Evolutionary conservation across 1,140 invertebrate genomes (phyloP).

Genomic region (Sminthurides bifidus): DNA sequence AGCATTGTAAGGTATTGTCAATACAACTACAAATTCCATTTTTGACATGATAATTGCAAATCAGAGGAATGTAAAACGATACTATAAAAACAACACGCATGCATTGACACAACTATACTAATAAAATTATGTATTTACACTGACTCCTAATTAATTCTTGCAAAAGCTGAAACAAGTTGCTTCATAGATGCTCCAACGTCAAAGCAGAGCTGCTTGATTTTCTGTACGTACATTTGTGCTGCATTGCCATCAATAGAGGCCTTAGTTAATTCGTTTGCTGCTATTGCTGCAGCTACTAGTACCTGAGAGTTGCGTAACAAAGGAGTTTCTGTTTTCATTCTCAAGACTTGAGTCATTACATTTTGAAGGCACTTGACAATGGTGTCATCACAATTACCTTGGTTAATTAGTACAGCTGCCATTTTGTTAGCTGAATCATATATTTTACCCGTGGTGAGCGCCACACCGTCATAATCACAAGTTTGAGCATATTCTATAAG

Average conservation of each 20-base stretch:
- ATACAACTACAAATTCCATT: too few relatives aligned
- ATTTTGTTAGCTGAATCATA: constrained; percentile 23
- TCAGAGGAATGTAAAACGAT: too few relatives aligned
- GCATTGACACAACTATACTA: too few relatives aligned
- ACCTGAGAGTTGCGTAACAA: background rate
- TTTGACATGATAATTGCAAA: too few relatives aligned
- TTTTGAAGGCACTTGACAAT: constrained; percentile 15
- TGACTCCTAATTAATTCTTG: too few relatives aligned
- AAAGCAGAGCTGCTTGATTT: constrained; percentile 28
- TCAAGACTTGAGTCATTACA: constrained; percentile 29
- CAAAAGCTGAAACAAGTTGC: constrained; percentile 13
- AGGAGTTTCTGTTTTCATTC: constrained; percentile 28
- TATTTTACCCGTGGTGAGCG: constrained; percentile 21
- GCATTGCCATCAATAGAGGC: background rate
- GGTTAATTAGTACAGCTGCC: constrained; percentile 15
- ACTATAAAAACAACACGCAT: too few relatives aligned
- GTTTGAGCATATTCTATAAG: constrained; percentile 24
- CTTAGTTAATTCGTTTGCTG: background rate
- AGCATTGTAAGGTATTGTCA: too few relatives aligned
- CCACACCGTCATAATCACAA: constrained; percentile 20
- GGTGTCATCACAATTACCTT: background rate
- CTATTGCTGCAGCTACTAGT: background rate
- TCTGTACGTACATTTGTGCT: constrained; percentile 15
- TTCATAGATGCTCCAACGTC: constrained; percentile 31
- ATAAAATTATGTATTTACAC: too few relatives aligned